These are phyloP conservation scores for Pungitius pungitius DNA, from an alignment of 2,113 vertebrate genomes.

Conservation along the genomic window DNA sequence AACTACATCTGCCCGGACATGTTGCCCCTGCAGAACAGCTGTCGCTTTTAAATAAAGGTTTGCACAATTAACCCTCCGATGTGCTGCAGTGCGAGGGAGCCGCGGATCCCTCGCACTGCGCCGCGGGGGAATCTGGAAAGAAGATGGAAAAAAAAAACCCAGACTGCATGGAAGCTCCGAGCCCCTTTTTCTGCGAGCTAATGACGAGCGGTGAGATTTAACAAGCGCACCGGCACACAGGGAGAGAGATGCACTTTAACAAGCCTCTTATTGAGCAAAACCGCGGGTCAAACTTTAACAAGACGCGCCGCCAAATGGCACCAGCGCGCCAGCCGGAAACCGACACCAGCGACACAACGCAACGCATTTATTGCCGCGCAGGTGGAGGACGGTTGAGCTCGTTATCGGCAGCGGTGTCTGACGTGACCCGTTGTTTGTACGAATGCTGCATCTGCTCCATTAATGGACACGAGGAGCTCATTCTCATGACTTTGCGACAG, in stretches of 20 bases:
- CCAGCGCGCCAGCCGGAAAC: slow-evolving; percentile 7
- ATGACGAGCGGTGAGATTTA: slow-evolving; percentile 55
- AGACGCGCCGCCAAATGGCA: slow-evolving; percentile 54
- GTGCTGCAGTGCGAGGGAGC: slow-evolving; percentile 13
- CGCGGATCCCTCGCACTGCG: slow-evolving; percentile 5
- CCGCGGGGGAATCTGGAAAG: slow-evolving; percentile 8
- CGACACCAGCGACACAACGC: slow-evolving; percentile 9
- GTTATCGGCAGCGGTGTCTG: slow-evolving; percentile 62
- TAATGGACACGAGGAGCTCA: slow-evolving; percentile 4
- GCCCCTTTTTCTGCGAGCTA: slow-evolving; percentile 33
- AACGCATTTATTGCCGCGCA: slow-evolving; percentile 46
- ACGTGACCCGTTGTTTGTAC: too few species aligned
- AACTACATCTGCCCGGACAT: not conserved
- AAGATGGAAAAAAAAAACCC: not conserved
- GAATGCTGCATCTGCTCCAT: slow-evolving; percentile 23
- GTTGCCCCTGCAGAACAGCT: slow-evolving; percentile 14
- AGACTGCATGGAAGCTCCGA: slow-evolving; percentile 8
- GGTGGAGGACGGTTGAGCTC: slow-evolving; percentile 43
- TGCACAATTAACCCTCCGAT: slow-evolving; percentile 28
- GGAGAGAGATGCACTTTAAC: slow-evolving; percentile 58
- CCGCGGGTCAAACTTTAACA: slow-evolving; percentile 65
- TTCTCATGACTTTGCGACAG: not conserved
- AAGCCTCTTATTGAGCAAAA: slow-evolving; percentile 57
- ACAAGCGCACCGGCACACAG: slow-evolving; percentile 48
- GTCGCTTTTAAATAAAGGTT: slow-evolving; percentile 30